A percentile compares a stretch with the other conserved stretches of the same genome.
phyloP scores from a whole-genome alignment of 2,888 invertebrate species.

The Trichopoda pennipes region DNA sequence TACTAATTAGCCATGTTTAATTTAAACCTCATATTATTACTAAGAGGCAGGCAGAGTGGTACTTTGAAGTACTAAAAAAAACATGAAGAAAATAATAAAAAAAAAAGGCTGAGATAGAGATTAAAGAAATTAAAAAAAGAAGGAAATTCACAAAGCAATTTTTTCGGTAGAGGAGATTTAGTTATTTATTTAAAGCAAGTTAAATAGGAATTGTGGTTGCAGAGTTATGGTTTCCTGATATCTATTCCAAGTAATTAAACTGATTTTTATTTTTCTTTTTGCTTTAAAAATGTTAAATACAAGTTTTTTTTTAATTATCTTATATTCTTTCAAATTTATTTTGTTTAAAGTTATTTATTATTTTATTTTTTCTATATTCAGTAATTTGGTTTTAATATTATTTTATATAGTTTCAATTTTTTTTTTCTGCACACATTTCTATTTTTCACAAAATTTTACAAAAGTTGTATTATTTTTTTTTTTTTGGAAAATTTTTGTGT shows the following conservation, averaged over 20 bases:
- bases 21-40: slow-evolving; percentile 44
- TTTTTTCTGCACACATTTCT: slow-evolving; percentile 32
- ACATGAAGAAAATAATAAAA: slow-evolving; percentile 3
- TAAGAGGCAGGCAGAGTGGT: slow-evolving; percentile 37
- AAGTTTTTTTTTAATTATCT: background rate
- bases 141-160: slow-evolving; percentile 64
- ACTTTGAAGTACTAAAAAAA: slow-evolving; percentile 46
- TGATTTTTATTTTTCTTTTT: background rate
- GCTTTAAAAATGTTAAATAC: background rate
- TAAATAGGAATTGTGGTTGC: background rate
- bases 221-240: background rate
- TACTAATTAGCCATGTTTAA: slow-evolving; percentile 66
- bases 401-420: slow-evolving; percentile 10
- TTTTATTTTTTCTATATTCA: background rate
- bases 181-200: slow-evolving; percentile 16
- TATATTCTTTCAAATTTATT: background rate
- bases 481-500: slow-evolving; percentile 54
- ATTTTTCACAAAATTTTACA: slow-evolving; percentile 37
- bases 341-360: background rate
- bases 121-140: slow-evolving; percentile 3
- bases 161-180: slow-evolving; percentile 9
- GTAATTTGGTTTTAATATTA: slow-evolving; percentile 11
- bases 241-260: background rate
- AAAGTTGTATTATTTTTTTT: slow-evolving; percentile 15
- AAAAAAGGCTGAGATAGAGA: slow-evolving; percentile 24